Evolutionary conservation across 2,888 invertebrate genomes (phyloP).

Genomic region (Metellina segmentata): DNA sequence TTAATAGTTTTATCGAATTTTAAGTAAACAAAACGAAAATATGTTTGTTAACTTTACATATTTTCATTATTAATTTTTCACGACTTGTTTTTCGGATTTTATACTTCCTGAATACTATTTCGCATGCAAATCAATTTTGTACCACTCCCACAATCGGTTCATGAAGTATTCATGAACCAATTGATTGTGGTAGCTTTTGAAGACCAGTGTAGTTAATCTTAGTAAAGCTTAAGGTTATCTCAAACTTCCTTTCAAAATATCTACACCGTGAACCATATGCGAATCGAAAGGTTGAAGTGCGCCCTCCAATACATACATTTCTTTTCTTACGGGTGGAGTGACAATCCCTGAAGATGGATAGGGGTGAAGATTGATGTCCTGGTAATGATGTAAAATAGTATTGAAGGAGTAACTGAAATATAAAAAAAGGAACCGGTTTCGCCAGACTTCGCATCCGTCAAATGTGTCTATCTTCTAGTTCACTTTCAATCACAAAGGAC

Average conservation of each 20-base stretch:
- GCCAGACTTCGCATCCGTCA: slow-evolving; percentile 40
- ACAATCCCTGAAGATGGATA: slow-evolving; percentile 46
- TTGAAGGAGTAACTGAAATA: background rate
- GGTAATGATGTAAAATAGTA: slow-evolving; percentile 43
- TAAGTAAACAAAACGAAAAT: too few relatives aligned
- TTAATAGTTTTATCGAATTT: too few relatives aligned
- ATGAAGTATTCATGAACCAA: too few relatives aligned
- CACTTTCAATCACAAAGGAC: slow-evolving; percentile 15
- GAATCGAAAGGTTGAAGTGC: background rate
- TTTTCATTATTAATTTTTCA: too few relatives aligned
- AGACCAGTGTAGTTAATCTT: too few relatives aligned
- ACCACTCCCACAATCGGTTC: too few relatives aligned
- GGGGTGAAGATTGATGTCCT: slow-evolving; percentile 42
- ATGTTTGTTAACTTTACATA: too few relatives aligned
- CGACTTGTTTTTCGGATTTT: too few relatives aligned
- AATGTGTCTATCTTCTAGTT: slow-evolving; percentile 16
- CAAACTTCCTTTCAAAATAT: background rate
- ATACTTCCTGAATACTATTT: too few relatives aligned
- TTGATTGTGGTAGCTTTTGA: too few relatives aligned
- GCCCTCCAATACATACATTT: background rate
- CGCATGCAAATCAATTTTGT: too few relatives aligned
- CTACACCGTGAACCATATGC: background rate
- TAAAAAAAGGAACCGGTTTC: background rate
- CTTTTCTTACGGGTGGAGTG: background rate
- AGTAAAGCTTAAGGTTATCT: background rate